Conservation (phyloP, 2,797 vertebrate species). For the Streptopelia turtur region DNA sequence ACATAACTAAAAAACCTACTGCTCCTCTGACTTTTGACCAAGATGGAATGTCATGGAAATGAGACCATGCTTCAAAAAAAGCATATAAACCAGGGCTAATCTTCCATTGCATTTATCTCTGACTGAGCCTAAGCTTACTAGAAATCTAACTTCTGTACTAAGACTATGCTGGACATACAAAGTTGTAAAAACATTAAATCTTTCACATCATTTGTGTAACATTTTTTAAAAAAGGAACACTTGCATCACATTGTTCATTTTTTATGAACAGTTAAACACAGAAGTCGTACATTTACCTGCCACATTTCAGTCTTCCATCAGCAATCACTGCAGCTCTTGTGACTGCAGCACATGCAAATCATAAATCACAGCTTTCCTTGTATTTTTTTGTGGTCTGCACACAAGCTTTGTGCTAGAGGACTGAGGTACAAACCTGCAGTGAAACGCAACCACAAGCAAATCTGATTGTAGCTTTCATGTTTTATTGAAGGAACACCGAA, state of each 20-base stretch:
- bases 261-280: conserved; percentile 7
- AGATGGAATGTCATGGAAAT: background rate
- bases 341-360: background rate
- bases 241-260: background rate
- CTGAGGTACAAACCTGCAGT: background rate
- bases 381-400: background rate
- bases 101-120: background rate
- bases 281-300: background rate
- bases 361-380: conserved; percentile 18
- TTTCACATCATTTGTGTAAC: background rate
- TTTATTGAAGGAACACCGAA: background rate
- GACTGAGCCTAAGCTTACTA: background rate
- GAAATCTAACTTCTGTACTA: background rate
- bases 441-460: background rate
- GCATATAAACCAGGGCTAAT: background rate
- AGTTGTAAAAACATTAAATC: background rate
- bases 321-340: background rate
- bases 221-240: background rate
- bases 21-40: background rate
- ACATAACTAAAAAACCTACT: background rate
- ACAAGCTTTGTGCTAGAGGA: background rate
- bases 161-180: background rate
- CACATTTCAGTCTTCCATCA: conserved; percentile 13
- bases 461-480: background rate
- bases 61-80: background rate